These are phyloP conservation scores for Scaptomyza hsui DNA, from an alignment of 1,140 invertebrate species.

Conservation along the genomic window DNA sequence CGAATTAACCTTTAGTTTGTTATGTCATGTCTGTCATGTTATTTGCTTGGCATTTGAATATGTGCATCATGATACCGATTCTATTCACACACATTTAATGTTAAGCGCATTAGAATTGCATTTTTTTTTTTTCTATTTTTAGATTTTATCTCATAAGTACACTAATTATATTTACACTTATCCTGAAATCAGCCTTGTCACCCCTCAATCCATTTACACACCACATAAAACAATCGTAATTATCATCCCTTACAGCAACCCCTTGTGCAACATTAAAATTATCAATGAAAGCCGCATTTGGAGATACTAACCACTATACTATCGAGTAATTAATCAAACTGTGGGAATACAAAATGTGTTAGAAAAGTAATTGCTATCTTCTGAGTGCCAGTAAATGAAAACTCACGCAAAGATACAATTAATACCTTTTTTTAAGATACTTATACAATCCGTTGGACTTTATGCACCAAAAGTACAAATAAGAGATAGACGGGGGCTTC, in stretches of 20 bases:
- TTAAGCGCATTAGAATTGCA: not conserved
- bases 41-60: conserved; percentile 36
- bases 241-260: not conserved
- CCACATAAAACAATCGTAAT: not conserved
- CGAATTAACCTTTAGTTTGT: conserved; percentile 78
- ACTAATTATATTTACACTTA: conserved; percentile 2
- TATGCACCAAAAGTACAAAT: too few species aligned
- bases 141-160: not conserved
- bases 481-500: too few species aligned
- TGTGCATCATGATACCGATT: conserved; percentile 8
- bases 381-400: too few species aligned
- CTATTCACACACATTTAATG: not conserved
- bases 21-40: conserved; percentile 55
- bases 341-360: not conserved
- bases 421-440: too few species aligned
- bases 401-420: not conserved
- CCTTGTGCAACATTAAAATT: not conserved
- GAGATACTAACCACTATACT: not conserved
- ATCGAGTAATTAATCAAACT: not conserved
- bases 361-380: not conserved
- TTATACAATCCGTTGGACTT: too few species aligned
- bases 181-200: not conserved
- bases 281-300: not conserved
- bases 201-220: not conserved
- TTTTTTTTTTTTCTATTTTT: not conserved